Evolutionary conservation across 2,888 invertebrate genomes (phyloP), one percentile per base, ranked within the genome.

Genomic region (Maniola hyperantus): DNA sequence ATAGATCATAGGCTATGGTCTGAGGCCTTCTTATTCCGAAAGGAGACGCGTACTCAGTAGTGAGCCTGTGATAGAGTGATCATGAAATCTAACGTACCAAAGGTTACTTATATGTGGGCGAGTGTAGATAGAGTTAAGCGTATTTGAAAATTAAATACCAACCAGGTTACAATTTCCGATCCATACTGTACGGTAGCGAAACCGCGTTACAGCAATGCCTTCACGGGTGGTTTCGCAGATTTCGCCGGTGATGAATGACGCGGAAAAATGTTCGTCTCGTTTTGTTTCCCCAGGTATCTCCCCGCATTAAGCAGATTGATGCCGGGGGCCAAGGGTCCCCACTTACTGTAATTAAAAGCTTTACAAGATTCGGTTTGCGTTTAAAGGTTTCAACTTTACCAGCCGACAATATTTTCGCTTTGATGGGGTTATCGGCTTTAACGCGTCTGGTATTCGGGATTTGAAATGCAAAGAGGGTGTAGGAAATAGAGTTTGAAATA

Each of bases 271-370:
- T 75, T 75, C 65, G 61, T 48, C 61, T 69, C 74, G 76, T 76
- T 79, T 77, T 76, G 73, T 72, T 70, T 66, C 63, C 65, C 68
- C 74, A 74, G 70, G 73, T 74, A 71, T 67, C 71, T 71, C 50
- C 69, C 74, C 76, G 79, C 87, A 88, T 89, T 89, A 88, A 88
- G 78, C 79, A 83, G 87, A 90, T 91, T 89, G 88, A 88, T 83
- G 84, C 79, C 76, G 78, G 75, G 64, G 71, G 73, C 76, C 73
- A 70, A 58, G 64, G 72, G 74, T 77, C 71, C 73, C 79, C 88
- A 90, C 90, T 91, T 85, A 87, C 79, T 79, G 82, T 89, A 89
- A 91, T 91, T 91, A 91, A 89, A 87, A 86, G 84, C 85, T 85
- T 85, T 83, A 84, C 85, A 76, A 87, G 83, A 86, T 86, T 82